Evolutionary conservation across 2,888 invertebrate genomes (phyloP), one percentile per base, ranked within the genome.

Genomic region (Acronicta aceris): DNA sequence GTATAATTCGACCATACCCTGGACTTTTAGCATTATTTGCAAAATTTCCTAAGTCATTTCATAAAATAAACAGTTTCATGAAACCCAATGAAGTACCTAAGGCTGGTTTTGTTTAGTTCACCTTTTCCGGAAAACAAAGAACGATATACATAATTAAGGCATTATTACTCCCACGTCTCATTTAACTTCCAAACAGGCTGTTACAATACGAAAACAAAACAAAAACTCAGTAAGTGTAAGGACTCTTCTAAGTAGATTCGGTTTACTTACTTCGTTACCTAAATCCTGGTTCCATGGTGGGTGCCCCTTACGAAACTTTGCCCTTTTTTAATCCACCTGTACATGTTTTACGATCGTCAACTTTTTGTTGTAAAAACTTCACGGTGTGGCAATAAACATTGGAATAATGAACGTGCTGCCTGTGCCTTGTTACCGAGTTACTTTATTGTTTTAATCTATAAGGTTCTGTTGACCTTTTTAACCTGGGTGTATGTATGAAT

Each of bases 291-390:
- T 67, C 71, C 53, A 60, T 55, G 67, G 56, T 65, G 61, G 67
- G 56, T 65, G 61, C 65, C 63, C 68, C 66, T 77, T 77, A 74
- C 72, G 63, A 78, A 85, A 79, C 77, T 79, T 84, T 72, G 79
- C 75, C 82, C 87, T 86, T 87, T 83, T 91, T 90, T 91, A 92
- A 92, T 92, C 92, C 90, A 88, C 87, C 89, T 87, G 88, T 84
- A 86, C 91, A 83, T 87, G 89, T 92, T 93, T 92, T 91, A 93
- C 83, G 92, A 89, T 82, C 86, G 84, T 89, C 86, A 91, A 92
- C 88, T 92, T 92, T 92, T 84, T 75, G 85, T 67, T 87, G 84
- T 86, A 90, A 91, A 91, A 92, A 91, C 84, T 91, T 92, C 86
- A 47, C 38, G 48, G 58, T 47, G 47, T 30, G 48, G 62, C 74